A percentile compares a stretch with the other conserved stretches of the same genome.
Conservation (phyloP, 2,113 vertebrate genomes). For the Nanorana parkeri region DNA sequence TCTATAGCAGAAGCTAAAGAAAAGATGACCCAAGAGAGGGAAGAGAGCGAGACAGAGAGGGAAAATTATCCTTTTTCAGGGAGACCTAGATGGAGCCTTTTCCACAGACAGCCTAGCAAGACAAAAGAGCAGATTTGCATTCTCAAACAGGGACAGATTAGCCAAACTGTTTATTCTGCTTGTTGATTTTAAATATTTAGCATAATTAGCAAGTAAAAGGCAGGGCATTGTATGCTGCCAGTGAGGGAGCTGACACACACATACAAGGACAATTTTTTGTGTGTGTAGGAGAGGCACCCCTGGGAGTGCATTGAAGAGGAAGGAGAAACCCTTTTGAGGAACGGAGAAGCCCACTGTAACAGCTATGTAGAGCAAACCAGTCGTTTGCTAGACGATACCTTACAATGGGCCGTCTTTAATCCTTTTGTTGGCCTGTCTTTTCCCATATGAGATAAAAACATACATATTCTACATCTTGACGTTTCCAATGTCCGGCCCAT, state of each 20-base stretch:
- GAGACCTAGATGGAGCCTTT: background rate
- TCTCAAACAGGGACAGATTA: slow-evolving; percentile 66
- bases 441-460: no score
- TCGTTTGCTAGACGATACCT: background rate
- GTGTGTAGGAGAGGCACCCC: slow-evolving; percentile 25
- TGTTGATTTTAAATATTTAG: slow-evolving; percentile 79
- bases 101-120: slow-evolving; percentile 56
- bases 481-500: no score
- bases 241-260: slow-evolving; percentile 9
- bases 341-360: background rate
- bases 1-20: no score
- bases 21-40: slow-evolving; percentile 20
- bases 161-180: slow-evolving; percentile 73
- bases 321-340: background rate
- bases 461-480: no score
- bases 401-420: no score
- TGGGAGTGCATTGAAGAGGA: background rate
- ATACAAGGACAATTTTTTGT: slow-evolving; percentile 13
- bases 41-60: slow-evolving; percentile 24
- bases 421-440: no score
- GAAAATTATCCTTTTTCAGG: background rate
- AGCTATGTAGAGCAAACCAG: background rate
- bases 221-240: slow-evolving; percentile 45
- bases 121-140: slow-evolving; percentile 72
- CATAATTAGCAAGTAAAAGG: slow-evolving; percentile 83